Conservation (phyloP, 2,113 vertebrate genomes). For the Hemiprocne comata region DNA sequence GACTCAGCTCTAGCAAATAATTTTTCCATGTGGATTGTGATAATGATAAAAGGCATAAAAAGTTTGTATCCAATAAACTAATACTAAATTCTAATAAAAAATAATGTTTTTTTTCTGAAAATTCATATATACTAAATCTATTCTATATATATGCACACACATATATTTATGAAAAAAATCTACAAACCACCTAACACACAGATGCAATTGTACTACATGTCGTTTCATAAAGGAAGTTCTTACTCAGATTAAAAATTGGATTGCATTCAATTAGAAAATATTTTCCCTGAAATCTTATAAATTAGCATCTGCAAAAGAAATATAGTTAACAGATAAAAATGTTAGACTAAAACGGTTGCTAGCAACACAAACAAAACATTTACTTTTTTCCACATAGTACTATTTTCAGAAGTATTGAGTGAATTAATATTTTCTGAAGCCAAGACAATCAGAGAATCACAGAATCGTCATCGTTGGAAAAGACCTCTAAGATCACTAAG, state of each 20-base stretch:
- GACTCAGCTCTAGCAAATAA: background rate
- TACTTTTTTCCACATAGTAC: background rate
- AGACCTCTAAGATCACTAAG: too few relatives aligned
- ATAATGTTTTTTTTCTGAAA: background rate
- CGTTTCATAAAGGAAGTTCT: background rate
- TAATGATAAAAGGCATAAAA: background rate
- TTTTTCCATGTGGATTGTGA: background rate
- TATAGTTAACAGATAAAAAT: background rate
- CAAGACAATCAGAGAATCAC: background rate
- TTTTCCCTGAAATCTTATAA: background rate
- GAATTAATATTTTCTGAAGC: background rate
- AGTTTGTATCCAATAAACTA: background rate
- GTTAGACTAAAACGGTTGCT: slow-evolving; percentile 35
- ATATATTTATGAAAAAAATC: accelerated
- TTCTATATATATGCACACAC: too few relatives aligned
- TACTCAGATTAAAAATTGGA: background rate
- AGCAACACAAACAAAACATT: slow-evolving; percentile 60
- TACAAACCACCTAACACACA: background rate
- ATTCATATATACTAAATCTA: background rate
- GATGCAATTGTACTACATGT: accelerated
- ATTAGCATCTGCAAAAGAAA: slow-evolving; percentile 31
- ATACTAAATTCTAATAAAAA: background rate
- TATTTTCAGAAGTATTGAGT: background rate
- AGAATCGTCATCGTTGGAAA: too few relatives aligned
- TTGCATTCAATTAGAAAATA: slow-evolving; percentile 7